These are phyloP conservation scores for Campopleginae sp. DNA, from an alignment of 2,888 invertebrate genomes.

Conservation along the genomic window DNA sequence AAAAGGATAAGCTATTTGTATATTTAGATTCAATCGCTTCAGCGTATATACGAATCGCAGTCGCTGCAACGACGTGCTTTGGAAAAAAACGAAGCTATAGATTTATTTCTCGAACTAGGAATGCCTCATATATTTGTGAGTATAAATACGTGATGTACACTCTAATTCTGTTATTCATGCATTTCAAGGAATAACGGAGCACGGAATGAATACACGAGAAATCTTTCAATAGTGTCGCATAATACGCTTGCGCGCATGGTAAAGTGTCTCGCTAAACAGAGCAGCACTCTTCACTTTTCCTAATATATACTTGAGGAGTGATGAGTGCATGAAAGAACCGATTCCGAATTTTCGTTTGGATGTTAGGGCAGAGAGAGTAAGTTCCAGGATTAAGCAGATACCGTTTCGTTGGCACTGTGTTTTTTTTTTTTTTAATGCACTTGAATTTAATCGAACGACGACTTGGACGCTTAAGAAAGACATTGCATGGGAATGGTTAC, in stretches of 20 bases:
- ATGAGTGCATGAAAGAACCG: not conserved
- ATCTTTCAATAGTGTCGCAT: conserved; percentile 1
- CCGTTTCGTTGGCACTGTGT: not conserved
- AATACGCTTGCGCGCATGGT: not conserved
- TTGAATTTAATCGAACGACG: not conserved
- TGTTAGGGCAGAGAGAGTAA: not conserved
- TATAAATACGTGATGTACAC: not conserved
- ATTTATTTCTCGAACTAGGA: not conserved
- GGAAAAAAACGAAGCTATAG: not conserved
- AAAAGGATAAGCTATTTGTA: not conserved
- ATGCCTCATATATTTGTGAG: not conserved
- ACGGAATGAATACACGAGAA: not conserved
- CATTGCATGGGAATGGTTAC: not conserved
- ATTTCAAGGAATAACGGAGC: not conserved
- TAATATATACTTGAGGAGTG: not conserved
- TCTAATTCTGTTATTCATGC: not conserved
- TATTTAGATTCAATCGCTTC: not conserved
- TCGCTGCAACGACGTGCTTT: not conserved
- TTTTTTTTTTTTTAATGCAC: not conserved
- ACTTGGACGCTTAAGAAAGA: conserved; percentile 5
- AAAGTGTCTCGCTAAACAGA: not conserved
- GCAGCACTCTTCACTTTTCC: not conserved
- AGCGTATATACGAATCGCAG: not conserved
- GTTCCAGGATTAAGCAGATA: not conserved
- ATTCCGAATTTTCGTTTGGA: not conserved